Evolutionary conservation across 2,797 vertebrate genomes (phyloP), one percentile per base, ranked within the genome.

Genomic region (Ambastaia sidthimunki): DNA sequence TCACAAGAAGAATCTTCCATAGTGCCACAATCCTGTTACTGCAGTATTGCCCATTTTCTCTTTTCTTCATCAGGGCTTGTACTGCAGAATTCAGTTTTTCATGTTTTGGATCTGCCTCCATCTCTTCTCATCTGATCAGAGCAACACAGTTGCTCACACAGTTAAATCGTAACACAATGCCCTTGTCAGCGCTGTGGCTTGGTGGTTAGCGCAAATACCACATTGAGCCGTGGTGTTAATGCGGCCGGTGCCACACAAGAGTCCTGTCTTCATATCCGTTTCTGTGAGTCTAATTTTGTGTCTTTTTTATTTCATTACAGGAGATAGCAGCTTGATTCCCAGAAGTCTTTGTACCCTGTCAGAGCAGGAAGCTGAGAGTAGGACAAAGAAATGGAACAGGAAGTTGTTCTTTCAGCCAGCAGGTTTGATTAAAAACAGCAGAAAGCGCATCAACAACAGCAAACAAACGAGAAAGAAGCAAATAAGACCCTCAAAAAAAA

Each of bases 381-480:
- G 48, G 7, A 65, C 66, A 80, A 59, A 37, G 62, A 82, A 81
- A 80, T 79, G 68, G 76, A 78, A 63, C 55, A 21, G 48, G 71
- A 74, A 25, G 34, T 71, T 62, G 55, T 52, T 34, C 34, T 59
- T 52, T 78, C 47, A 11, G n/a, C 55, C 54, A 59, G 47, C 10
- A 55, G 48, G 23, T 69, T 80, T 37, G 5, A 67, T 41, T 71
- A 41, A 59, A 68, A 62, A 23, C 2, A 31, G 12, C 52, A 69
- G 19, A 52, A 3, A 34, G n/a, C 63, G 28, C 52, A 37, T 15
- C 31, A 41, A 54, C 18, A 34, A 18, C 16, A 48, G n/a, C 18
- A 12, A 28, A 13, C 31, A 69, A 44, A 0, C 15, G 60, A 44
- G 44, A 54, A 7, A n/a, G 9, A 62, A 23, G 23, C 16, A 28